Conservation (phyloP, 2,888 invertebrate species). For the Heliconius aoede region DNA sequence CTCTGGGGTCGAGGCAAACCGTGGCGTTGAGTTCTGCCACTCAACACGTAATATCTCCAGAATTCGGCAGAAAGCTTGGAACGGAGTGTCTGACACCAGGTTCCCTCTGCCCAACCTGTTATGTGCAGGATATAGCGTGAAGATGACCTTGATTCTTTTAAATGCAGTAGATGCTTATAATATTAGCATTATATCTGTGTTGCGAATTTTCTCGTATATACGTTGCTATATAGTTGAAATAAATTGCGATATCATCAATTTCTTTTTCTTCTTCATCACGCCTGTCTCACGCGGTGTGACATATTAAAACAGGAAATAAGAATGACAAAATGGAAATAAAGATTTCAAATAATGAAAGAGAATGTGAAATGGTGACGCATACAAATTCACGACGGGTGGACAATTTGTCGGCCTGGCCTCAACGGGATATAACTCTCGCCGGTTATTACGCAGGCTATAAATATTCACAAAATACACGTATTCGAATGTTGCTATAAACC, state of each 20-base stretch:
- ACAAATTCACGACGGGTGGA: slow-evolving; percentile 68
- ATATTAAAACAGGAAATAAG: neutral
- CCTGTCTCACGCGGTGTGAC: neutral
- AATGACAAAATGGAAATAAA: slow-evolving; percentile 13
- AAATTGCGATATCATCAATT: neutral
- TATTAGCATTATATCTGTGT: too few species aligned
- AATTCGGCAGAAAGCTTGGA: too few species aligned
- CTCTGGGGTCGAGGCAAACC: too few species aligned
- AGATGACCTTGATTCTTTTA: too few species aligned
- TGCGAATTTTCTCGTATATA: too few species aligned
- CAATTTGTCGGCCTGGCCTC: slow-evolving; percentile 71
- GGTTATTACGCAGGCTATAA: slow-evolving; percentile 66
- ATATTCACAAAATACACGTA: slow-evolving; percentile 44
- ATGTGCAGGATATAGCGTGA: too few species aligned
- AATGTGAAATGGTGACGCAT: slow-evolving; percentile 59
- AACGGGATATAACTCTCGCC: slow-evolving; percentile 64
- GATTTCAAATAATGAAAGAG: slow-evolving; percentile 51
- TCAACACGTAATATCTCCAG: too few species aligned
- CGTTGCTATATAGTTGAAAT: neutral
- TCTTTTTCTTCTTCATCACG: neutral
- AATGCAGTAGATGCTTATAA: too few species aligned
- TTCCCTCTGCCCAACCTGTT: too few species aligned
- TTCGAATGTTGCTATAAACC: slow-evolving; percentile 43
- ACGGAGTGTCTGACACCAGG: too few species aligned
- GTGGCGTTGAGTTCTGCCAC: too few species aligned